These are phyloP conservation scores for Caenorhabditis sp. DNA, from an alignment of 2,888 invertebrate species.

Conservation along the genomic window DNA sequence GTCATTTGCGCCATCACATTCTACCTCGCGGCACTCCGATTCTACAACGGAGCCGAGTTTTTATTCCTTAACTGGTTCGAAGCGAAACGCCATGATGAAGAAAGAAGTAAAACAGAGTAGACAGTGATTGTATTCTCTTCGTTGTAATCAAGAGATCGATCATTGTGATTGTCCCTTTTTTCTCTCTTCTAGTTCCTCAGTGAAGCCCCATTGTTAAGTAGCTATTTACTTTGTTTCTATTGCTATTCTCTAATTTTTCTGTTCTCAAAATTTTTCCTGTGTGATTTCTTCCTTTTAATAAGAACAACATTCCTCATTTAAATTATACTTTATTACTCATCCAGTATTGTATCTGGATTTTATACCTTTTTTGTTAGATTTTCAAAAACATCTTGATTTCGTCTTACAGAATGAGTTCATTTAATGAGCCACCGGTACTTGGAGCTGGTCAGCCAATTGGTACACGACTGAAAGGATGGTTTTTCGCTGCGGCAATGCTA, in stretches of 20 bases:
- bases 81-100: background rate
- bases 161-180: slow-evolving; percentile 15
- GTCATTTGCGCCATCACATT: slow-evolving; percentile 69
- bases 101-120: slow-evolving; percentile 22
- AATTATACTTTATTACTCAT: background rate
- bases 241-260: slow-evolving; percentile 33
- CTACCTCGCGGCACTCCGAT: slow-evolving; percentile 68
- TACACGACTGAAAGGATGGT: slow-evolving; percentile 73
- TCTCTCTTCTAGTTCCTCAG: slow-evolving; percentile 15
- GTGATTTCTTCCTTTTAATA: background rate
- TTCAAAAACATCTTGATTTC: background rate
- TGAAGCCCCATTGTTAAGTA: slow-evolving; percentile 8
- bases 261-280: slow-evolving; percentile 12
- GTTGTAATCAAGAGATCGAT: slow-evolving; percentile 38
- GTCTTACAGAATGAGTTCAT: slow-evolving; percentile 49
- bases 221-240: slow-evolving; percentile 36
- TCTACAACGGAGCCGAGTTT: slow-evolving; percentile 77
- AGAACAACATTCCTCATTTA: background rate
- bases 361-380: background rate
- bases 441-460: slow-evolving; percentile 72
- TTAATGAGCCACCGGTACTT: slow-evolving; percentile 75
- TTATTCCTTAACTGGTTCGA: slow-evolving; percentile 78
- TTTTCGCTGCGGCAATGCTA: slow-evolving; percentile 74
- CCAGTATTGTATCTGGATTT: slow-evolving; percentile 4
- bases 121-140: slow-evolving; percentile 11